A percentile compares a stretch with the other conserved stretches of the same genome.
These are phyloP conservation scores for Aspidoscelis tigris DNA, from an alignment of 2,113 vertebrate genomes.

Conservation along the genomic window DNA sequence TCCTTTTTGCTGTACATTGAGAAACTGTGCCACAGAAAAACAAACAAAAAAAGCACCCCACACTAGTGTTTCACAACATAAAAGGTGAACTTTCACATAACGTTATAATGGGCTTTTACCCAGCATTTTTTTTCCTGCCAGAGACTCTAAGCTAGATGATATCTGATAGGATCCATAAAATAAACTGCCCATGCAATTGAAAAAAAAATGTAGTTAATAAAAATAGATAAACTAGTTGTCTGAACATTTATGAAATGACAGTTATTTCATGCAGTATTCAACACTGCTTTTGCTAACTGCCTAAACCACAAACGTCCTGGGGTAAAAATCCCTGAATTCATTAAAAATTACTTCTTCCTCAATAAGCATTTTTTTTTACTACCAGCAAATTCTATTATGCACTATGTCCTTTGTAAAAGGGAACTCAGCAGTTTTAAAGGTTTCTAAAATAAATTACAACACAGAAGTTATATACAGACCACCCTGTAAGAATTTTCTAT, in stretches of 20 bases:
- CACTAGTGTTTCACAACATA: neutral
- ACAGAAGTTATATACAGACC: neutral
- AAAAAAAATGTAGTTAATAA: conserved; percentile 1
- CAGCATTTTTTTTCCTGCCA: no score
- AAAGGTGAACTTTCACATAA: neutral
- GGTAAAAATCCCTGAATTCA: neutral
- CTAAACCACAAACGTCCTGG: neutral
- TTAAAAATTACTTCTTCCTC: neutral
- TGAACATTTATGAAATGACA: neutral
- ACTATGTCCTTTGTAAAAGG: conserved; percentile 17
- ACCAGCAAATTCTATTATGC: neutral
- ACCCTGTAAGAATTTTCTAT: conserved; percentile 17
- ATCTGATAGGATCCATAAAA: neutral
- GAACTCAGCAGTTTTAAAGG: conserved; percentile 7
- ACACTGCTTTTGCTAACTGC: neutral
- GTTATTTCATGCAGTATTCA: neutral
- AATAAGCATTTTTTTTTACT: conserved; percentile 28
- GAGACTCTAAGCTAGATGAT: neutral
- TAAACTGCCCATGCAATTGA: neutral
- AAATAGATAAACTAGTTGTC: neutral
- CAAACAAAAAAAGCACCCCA: no score
- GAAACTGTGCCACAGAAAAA: no score
- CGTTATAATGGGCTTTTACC: neutral
- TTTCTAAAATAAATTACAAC: conserved; percentile 32
- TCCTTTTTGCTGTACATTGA: no score